A percentile compares a stretch with the other conserved stretches of the same genome.
phyloP scores from a whole-genome alignment of 2,888 invertebrate genomes.

The Xylota segnis region DNA sequence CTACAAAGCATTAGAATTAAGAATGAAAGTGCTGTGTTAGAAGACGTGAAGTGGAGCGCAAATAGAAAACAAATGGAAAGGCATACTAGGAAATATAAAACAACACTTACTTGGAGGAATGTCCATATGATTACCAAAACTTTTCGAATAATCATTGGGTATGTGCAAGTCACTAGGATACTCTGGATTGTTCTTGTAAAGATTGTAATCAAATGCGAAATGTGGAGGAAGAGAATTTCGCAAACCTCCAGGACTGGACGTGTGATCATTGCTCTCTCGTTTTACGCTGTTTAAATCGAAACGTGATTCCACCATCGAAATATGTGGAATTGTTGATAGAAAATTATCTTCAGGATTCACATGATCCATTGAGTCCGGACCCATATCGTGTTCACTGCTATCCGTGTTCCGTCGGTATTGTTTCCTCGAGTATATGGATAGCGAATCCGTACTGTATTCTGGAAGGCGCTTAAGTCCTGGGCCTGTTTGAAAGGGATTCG shows the following conservation, averaged over 20 bases:
- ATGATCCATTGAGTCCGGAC: slow-evolving; percentile 82
- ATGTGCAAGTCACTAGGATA: slow-evolving; percentile 84
- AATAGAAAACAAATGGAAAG: slow-evolving; percentile 19
- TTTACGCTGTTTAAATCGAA: slow-evolving; percentile 83
- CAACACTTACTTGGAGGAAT: slow-evolving; percentile 84
- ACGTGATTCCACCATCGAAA: slow-evolving; percentile 83
- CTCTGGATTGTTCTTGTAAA: slow-evolving; percentile 82
- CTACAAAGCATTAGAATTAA: slow-evolving; percentile 17
- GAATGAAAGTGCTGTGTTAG: slow-evolving; percentile 19
- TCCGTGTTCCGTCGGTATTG: slow-evolving; percentile 81
- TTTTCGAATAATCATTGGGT: slow-evolving; percentile 83
- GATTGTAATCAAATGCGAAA: slow-evolving; percentile 82
- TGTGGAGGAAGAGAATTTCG: slow-evolving; percentile 80
- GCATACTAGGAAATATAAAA: background rate
- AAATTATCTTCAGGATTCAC: slow-evolving; percentile 83
- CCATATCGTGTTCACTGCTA: slow-evolving; percentile 79
- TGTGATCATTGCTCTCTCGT: slow-evolving; percentile 81
- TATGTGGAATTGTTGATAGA: slow-evolving; percentile 83
- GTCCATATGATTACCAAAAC: slow-evolving; percentile 84
- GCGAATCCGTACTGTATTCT: slow-evolving; percentile 81
- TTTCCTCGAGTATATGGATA: slow-evolving; percentile 83
- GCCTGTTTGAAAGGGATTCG: slow-evolving; percentile 72
- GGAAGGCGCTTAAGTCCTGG: slow-evolving; percentile 80
- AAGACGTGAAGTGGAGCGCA: slow-evolving; percentile 19
- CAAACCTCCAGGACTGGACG: slow-evolving; percentile 78